A percentile compares a stretch with the other conserved stretches of the same genome.
Evolutionary conservation across 1,140 invertebrate species (phyloP).

Genomic region (Aphelenchoides fujianensis): DNA sequence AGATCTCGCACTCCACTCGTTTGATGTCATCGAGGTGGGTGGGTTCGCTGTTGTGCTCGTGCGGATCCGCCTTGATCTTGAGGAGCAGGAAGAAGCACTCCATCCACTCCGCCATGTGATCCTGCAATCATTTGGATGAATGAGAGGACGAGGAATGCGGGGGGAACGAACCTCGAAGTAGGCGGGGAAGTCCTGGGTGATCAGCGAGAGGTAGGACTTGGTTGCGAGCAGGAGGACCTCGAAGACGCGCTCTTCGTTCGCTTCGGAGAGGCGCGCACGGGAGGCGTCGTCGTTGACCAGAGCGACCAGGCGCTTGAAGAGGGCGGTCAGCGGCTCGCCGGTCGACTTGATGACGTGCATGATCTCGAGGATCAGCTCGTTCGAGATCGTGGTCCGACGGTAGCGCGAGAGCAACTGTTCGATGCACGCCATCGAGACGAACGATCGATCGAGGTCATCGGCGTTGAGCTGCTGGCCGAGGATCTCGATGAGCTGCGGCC

Average conservation of each 20-base stretch:
- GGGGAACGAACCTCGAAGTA: conserved; percentile 42
- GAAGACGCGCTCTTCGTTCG: conserved; percentile 28
- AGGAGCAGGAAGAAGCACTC: conserved; percentile 39
- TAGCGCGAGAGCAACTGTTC: conserved; percentile 44
- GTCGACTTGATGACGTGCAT: conserved; percentile 34
- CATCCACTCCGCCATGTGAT: conserved; percentile 44
- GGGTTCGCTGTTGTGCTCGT: conserved; percentile 69
- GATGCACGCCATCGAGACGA: conserved; percentile 30
- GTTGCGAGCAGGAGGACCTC: conserved; percentile 33
- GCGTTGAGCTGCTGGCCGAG: conserved; percentile 27
- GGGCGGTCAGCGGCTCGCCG: conserved; percentile 34
- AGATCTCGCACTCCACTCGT: conserved; percentile 90
- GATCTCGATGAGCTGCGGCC: conserved; percentile 34
- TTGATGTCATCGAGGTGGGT: conserved; percentile 75
- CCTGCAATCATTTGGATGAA: conserved; percentile 24
- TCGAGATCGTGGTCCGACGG: conserved; percentile 33
- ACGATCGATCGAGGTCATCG: conserved; percentile 36
- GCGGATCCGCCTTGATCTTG: conserved; percentile 27
- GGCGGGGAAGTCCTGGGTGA: conserved; percentile 47
- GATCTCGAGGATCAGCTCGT: conserved; percentile 35
- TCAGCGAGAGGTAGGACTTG: conserved; percentile 41
- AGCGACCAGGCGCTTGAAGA: conserved; percentile 31
- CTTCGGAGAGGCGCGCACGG: conserved; percentile 11
- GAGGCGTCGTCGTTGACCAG: conserved; percentile 21
- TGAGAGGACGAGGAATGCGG: not conserved